Evolutionary conservation across 2,888 invertebrate genomes (phyloP), one percentile per base, ranked within the genome.

Genomic region (Dryobota labecula): DNA sequence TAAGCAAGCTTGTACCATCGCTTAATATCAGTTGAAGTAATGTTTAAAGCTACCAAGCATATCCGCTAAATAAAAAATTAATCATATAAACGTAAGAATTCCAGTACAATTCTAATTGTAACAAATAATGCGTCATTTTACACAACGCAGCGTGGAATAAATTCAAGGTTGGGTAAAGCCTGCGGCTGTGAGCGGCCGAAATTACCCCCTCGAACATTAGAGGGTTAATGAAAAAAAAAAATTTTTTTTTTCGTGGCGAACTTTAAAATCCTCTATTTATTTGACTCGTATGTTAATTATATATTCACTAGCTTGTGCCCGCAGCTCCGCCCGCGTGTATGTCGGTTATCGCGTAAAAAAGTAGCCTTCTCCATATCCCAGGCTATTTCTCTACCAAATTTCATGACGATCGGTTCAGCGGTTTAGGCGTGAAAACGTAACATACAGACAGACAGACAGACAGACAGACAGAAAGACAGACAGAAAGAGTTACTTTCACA

Each of bases 141-240:
- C 1, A n/a, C 15, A 20, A 3, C 68, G 6, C 68, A 49, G 53
- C 57, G 20, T 53, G 57, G 11, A 63, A 33, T 27, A 27, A 45
- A 30, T 33, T 67, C 60, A 80, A 78, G 76, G 63, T 56, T 53
- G 66, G 47, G 54, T 66, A 45, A 63, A 24, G 60, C 78, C 70
- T 53, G 33, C 24, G 78, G 78, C 58, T 60, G 30, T 54, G 27
- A 62, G n/a, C 41, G 45, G 45, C 15, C 38, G 0, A 56, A 73
- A 61, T 60, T 49, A 61, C 54, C 73, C 63, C 45, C 24, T 41
- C 13, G 54, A 49, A n/a, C 60, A 38, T 56, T 24, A 33, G 11
- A 54, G 66, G 38, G 73, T 73, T 67, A 45, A 36, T 36, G 57
- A 56, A 70, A 76, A 51, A 41, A 36, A 15, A 24, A 18, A 15